These are phyloP conservation scores for Alosa sapidissima DNA, from an alignment of 2,797 vertebrate species.

Conservation along the genomic window DNA sequence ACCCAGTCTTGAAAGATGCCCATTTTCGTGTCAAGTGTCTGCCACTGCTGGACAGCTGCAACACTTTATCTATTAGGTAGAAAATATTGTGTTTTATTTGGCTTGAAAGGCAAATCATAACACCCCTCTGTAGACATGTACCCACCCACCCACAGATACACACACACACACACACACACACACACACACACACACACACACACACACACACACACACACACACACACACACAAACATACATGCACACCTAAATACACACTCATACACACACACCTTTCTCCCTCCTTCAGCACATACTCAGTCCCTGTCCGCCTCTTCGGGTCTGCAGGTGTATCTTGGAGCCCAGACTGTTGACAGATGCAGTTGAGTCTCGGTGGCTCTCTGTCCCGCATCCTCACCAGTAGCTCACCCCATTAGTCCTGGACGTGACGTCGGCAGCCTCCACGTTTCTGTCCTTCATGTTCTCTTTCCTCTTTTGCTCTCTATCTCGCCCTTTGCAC, in stretches of 20 bases:
- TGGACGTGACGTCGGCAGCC: too few species aligned
- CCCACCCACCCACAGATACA: background rate
- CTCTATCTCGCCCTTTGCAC: constrained; percentile 26
- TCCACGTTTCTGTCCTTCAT: background rate
- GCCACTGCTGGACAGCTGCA: background rate
- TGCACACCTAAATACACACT: background rate
- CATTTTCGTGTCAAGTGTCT: background rate
- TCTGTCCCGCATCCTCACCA: background rate
- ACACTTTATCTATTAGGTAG: background rate
- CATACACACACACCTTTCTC: background rate
- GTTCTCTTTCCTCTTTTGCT: background rate
- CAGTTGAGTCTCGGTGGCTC: background rate
- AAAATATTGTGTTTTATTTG: background rate
- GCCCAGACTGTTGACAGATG: background rate
- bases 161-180: background rate
- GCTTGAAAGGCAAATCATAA: background rate
- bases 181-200: background rate
- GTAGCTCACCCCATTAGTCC: background rate
- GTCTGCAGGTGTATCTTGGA: background rate
- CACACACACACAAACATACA: background rate
- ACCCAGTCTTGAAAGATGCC: background rate
- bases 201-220: background rate
- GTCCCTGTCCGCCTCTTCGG: background rate
- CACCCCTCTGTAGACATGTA: background rate
- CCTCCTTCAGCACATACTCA: background rate